Percentiles rank a stretch among this genome's conserved stretches.
phyloP scores from a whole-genome alignment of 2,888 invertebrate genomes.

The Linnaemya vulpina region DNA sequence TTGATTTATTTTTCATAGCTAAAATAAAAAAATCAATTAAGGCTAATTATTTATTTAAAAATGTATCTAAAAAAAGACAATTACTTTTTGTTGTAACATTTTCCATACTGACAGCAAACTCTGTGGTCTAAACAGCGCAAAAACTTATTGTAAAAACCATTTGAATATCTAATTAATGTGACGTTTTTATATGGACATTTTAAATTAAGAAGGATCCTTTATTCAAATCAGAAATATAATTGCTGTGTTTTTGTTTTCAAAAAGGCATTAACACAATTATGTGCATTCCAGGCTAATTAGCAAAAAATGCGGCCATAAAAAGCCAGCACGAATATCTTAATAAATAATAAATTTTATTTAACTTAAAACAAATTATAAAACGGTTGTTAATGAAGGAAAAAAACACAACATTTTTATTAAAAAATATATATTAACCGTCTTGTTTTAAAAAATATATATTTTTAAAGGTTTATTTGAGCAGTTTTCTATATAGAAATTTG shows the following conservation, averaged over 20 bases:
- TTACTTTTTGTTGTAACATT: constrained; percentile 1
- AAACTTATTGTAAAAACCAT: constrained; percentile 33
- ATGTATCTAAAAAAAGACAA: constrained; percentile 1
- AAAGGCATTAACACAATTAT: constrained; percentile 15
- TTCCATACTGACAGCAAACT: background rate
- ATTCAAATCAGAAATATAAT: constrained; percentile 14
- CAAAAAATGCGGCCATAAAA: constrained; percentile 5
- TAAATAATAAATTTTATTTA: background rate
- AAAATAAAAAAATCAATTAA: constrained; percentile 51
- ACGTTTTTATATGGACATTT: constrained; percentile 39
- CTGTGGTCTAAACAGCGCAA: background rate
- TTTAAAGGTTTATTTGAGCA: too few species aligned
- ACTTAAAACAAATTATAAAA: too few species aligned
- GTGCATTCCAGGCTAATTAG: constrained; percentile 21
- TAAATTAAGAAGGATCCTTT: background rate
- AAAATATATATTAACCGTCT: too few species aligned
- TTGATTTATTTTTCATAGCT: background rate
- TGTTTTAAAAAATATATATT: too few species aligned
- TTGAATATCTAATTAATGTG: constrained; percentile 46
- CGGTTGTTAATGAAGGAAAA: too few species aligned
- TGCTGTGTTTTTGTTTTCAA: background rate
- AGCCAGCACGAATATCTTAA: background rate
- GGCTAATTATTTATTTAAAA: constrained; percentile 42
- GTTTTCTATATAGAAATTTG: too few species aligned
- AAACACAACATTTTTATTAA: too few species aligned